Evolutionary conservation across 2,113 vertebrate species (phyloP), one percentile per base, ranked within the genome.

Genomic region (Sciurus niger): DNA sequence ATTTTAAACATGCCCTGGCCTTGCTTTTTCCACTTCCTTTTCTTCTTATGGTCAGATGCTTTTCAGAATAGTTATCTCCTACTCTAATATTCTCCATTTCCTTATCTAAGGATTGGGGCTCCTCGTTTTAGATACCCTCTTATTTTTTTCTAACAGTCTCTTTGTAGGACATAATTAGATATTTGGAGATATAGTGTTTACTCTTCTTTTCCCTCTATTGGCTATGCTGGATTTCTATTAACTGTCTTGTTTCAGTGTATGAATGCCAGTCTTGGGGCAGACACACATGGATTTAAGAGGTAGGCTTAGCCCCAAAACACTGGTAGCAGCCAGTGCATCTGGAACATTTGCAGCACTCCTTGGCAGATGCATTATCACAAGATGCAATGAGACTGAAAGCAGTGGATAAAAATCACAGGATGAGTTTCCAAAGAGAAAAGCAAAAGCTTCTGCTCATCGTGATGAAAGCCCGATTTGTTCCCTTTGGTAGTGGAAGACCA

Each of bases 1-100:
- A 82, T 95, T 95, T 88, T 94, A 53, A 96, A 94, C 40, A 76
- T 68, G 13, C 8, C 32, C 28, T 93, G 9, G 40, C 34, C 48
- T 80, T 43, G 25, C 30, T 55, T 88, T 46, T 51, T 86, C 53
- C 48, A 37, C 8, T 67, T 18, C 14, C 34, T 84, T 68, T 51
- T 92, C 51, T 96, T 84, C 40, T 84, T 30, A 77, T 40, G 8
- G 17, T 70, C 76, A 87, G 40, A 74, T n/a, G 8, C 8, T 74
- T 90, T 90, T 53, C 37, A 46, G 34, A 37, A 46, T 18, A 89
- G 8, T 86, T 10, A 88, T 37, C 30, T 93, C 17, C 60, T 28
- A 65, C 55, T 17, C n/a, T 60, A 92, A 96, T 16, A 72, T 9
- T 78, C 43, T 76, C 51, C 40, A 68, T 51, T 70, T 94, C 43